Evolutionary conservation across 2,888 invertebrate species (phyloP), one percentile per base, ranked within the genome.

Genomic region (Falcaria lacertinaria): DNA sequence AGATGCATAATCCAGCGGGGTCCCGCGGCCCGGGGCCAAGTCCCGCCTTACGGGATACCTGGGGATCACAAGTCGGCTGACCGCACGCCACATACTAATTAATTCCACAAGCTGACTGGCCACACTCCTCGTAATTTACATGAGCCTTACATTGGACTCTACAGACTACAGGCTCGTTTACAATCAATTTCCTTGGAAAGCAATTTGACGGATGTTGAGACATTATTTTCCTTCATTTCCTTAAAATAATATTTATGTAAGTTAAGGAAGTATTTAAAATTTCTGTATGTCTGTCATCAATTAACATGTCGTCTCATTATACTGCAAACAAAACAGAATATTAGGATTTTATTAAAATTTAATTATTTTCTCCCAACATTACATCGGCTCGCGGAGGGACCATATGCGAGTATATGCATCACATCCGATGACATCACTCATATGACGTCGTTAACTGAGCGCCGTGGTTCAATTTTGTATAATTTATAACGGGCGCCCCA

Each of bases 31-130:
- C n/a, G n/a, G 28, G 28, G 8, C 28, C 28, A 7, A 28, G 11
- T 28, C 28, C 28, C 28, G 28, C 28, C 28, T 28, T 28, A 28
- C 28, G 11, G 28, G 28, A 28, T 28, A 28, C 28, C 28, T 43
- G 43, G 43, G 56, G 61, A 59, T 61, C 56, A 57, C 53, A 52
- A 50, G 52, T 51, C 44, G 49, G 44, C 43, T 43, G 39, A 47
- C 52, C 45, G 15, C 47, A 45, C 60, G 48, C 51, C 53, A 50
- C 59, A 66, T 59, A 59, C 57, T 51, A 65, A 69, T 71, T 68
- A 72, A 71, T 69, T 70, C 63, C 41, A 50, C 54, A n/a, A n/a
- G n/a, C n/a, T n/a, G n/a, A n/a, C n/a, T 53, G 58, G 17, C 17
- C 4, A 60, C 54, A 59, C 51, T 52, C 55, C 45, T 46, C 51